Evolutionary conservation across 2,113 vertebrate genomes (phyloP).

Genomic region (Rhinolophus ferrumequinum): DNA sequence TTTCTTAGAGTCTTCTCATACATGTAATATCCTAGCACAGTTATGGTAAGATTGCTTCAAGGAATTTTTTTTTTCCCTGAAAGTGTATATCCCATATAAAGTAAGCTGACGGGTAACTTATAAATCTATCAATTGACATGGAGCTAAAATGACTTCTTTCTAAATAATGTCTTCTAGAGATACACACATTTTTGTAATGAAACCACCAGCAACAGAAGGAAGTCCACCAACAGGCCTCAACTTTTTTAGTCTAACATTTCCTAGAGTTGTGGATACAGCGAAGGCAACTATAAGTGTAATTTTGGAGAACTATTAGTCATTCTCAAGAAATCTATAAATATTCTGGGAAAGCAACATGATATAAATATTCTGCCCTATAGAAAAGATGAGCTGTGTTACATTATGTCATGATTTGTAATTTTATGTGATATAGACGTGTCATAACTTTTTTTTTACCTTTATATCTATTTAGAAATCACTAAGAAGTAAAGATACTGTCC

Average conservation of each 20-base stretch:
- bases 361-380: neutral
- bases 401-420: neutral
- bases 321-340: conserved; percentile 66
- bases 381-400: neutral
- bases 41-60: neutral
- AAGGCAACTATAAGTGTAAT: conserved; percentile 63
- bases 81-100: conserved; percentile 55
- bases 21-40: neutral
- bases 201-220: conserved; percentile 39
- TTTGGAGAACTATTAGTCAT: conserved; percentile 38
- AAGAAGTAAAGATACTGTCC: neutral
- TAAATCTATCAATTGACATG: conserved; percentile 49
- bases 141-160: conserved; percentile 55
- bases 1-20: conserved; percentile 51
- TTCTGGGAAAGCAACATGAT: neutral
- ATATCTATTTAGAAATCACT: neutral
- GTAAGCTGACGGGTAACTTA: neutral
- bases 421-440: neutral
- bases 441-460: neutral
- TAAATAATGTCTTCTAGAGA: conserved; percentile 16
- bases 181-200: conserved; percentile 9
- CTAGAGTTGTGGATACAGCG: conserved; percentile 39
- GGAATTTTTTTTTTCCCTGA: neutral
- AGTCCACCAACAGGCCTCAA: conserved; percentile 34
- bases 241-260: conserved; percentile 62